Evolutionary conservation across 2,888 invertebrate species (phyloP), one percentile per base, ranked within the genome.

Genomic region (Arrhopalites spinosus): DNA sequence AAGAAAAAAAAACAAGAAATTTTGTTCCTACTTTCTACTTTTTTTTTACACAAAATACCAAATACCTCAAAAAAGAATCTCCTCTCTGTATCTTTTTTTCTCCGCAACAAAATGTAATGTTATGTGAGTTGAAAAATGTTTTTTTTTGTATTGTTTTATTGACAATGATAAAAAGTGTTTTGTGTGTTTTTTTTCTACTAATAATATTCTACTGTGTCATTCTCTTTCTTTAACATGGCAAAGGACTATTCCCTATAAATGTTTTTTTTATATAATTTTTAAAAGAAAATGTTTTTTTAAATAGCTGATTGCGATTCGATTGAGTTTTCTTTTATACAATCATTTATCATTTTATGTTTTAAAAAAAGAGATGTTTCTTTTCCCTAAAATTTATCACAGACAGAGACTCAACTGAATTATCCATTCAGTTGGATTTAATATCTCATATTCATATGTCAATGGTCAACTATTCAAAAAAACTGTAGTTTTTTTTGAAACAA

Each of bases 41-140:
- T 30, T 71, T 27, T 59, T 71, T 30, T 71, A 71, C 71, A 59
- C 61, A 61, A 71, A 71, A 59, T 43, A 56, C 56, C 56, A 61
- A 59, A 59, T 71, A 71, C 71, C 71, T 71, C 71, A 59, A 59
- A 27, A 53, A 53, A 43, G 71, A 71, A 59, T 71, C 71, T 59
- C 59, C 29, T 71, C 59, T 66, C 20, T 66, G 17, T 66, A 45
- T 20, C 23, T 25, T 59, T 59, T 59, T 11, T 53, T 36, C 71
- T 59, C 71, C 71, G 45, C 71, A 71, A 71, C 36, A 59, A 43
- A 53, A 53, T 23, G 53, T 53, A 8, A n/a, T 53, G 53, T 56
- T 69, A 29, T n/a, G 25, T 68, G 45, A 45, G 36, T 11, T 13
- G 13, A 5, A 25, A 25, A 59, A 27, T 59, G 59, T 23, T 23